Conservation (phyloP, 2,888 invertebrate genomes). For the Thymelicus sylvestris region DNA sequence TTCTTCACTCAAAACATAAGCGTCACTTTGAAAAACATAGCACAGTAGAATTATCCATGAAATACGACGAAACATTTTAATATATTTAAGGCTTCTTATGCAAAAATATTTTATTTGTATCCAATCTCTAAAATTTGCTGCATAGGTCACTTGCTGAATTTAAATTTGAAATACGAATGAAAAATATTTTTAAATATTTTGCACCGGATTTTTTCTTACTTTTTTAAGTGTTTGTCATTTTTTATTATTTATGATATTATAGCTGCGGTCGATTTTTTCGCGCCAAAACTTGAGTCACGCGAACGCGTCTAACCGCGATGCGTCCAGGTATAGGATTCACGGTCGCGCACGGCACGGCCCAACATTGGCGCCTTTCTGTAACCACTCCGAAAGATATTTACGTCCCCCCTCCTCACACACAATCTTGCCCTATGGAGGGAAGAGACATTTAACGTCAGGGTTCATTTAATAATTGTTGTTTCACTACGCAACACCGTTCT, state of each 20-base stretch:
- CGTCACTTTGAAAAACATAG: conserved; percentile 47
- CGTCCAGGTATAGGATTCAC: conserved; percentile 43
- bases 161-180: no score
- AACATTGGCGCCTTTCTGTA: conserved; percentile 43
- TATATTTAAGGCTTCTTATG: not conserved
- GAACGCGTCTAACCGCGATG: conserved; percentile 63
- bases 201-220: not conserved
- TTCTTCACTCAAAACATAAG: conserved; percentile 60
- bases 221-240: conserved; percentile 18
- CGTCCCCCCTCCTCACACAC: conserved; percentile 42
- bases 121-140: not conserved
- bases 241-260: not conserved
- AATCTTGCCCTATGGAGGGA: not conserved
- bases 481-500: not conserved
- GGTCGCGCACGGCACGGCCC: conserved; percentile 26
- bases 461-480: conserved; percentile 38
- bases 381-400: conserved; percentile 43
- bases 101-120: not conserved
- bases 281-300: conserved; percentile 44
- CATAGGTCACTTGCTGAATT: not conserved
- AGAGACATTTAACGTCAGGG: conserved; percentile 39
- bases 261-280: conserved; percentile 33
- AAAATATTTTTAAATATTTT: no score
- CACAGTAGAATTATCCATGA: conserved; percentile 28
- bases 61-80: conserved; percentile 43